Conservation (phyloP, 1,140 invertebrate genomes). For the Drosophila repletoides region DNA sequence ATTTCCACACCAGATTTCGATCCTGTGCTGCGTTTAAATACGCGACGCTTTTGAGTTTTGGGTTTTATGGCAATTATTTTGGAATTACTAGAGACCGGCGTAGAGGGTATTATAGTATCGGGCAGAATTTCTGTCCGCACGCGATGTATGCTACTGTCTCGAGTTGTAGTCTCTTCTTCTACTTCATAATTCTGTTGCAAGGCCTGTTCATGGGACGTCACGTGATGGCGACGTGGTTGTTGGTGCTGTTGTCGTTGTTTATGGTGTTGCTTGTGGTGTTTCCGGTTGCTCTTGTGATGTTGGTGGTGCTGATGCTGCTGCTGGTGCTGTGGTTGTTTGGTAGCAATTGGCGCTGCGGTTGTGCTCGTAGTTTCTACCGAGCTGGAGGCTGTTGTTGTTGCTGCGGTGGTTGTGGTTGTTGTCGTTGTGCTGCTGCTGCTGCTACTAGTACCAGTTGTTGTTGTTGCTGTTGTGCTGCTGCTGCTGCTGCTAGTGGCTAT, state of each 20-base stretch:
- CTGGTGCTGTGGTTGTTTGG: slow-evolving; percentile 8
- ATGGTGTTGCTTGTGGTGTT: slow-evolving; percentile 61
- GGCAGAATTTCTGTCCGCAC: slow-evolving; percentile 70
- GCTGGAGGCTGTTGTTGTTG: slow-evolving; percentile 21
- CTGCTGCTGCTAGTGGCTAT: slow-evolving; percentile 15
- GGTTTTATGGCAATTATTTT: slow-evolving; percentile 82
- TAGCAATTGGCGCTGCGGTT: slow-evolving; percentile 26
- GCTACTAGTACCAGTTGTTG: slow-evolving; percentile 21
- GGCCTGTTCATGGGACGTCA: slow-evolving; percentile 63
- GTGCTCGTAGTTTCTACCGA: slow-evolving; percentile 29
- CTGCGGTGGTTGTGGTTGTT: slow-evolving; percentile 27
- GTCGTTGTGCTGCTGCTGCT: slow-evolving; percentile 9
- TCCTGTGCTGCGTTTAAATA: slow-evolving; percentile 46
- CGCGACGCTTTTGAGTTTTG: slow-evolving; percentile 61
- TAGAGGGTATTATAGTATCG: slow-evolving; percentile 73
- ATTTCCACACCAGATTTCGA: slow-evolving; percentile 64
- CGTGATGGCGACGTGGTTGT: slow-evolving; percentile 57
- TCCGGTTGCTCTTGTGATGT: slow-evolving; percentile 35
- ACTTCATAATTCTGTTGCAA: slow-evolving; percentile 44
- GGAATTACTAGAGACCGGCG: slow-evolving; percentile 71
- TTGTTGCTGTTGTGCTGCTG: slow-evolving; percentile 26
- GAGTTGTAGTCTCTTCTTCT: slow-evolving; percentile 67
- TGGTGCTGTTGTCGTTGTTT: slow-evolving; percentile 48
- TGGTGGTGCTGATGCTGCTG: slow-evolving; percentile 33
- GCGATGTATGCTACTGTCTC: slow-evolving; percentile 80